Base-by-base conservation (phyloP, 2,113 vertebrate genomes). In the Puntigrus tetrazona region DNA sequence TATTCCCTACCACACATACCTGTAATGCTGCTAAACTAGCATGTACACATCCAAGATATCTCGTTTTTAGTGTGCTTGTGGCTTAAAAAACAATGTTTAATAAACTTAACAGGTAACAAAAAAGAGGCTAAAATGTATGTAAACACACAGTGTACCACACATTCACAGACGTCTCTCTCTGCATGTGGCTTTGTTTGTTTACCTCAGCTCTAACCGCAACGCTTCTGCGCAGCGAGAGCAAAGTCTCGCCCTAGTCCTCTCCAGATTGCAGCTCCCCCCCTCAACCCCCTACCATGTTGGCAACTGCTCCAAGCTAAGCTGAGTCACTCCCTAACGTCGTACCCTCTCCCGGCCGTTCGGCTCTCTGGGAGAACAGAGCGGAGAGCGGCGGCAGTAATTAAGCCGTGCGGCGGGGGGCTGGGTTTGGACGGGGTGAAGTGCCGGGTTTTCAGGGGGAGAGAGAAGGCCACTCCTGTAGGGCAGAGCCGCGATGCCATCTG, bases 111-210 rank as follows among this genome's bases (percentile, higher is more conserved):
- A 74, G 45, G 41, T 74, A 27, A n/a, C n/a, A n/a, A 74, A 69
- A 69, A 22, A 22, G 20, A 38, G 25, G 10, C 69, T 45, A 27
- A 50, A 79, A 61, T 25, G 2, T 31, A 27, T 63, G 55, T 10
- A 79, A 79, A 78, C 76, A 78, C 1, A 0, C 34, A 13, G 76
- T 25, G 7, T 61, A 29, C 22, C 20, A 50, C 47, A 70, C 55
- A 74, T 34, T 72, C 61, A 82, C 29, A 87, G n/a, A 78, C 45
- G 22, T 41, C 13, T 22, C 83, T 85, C 83, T 85, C 84, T 27
- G 69, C 84, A 16, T 79, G 87, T 82, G 45, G 80, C 75, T 86
- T 75, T 86, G 84, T 84, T 88, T 86, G 87, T 86, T 88, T 88
- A 88, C 81, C 34, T 8, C 87, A 84, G 41, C 29, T 61, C 38